phyloP scores from a whole-genome alignment of 2,113 vertebrate genomes.

The Nyctereutes procyonoides region DNA sequence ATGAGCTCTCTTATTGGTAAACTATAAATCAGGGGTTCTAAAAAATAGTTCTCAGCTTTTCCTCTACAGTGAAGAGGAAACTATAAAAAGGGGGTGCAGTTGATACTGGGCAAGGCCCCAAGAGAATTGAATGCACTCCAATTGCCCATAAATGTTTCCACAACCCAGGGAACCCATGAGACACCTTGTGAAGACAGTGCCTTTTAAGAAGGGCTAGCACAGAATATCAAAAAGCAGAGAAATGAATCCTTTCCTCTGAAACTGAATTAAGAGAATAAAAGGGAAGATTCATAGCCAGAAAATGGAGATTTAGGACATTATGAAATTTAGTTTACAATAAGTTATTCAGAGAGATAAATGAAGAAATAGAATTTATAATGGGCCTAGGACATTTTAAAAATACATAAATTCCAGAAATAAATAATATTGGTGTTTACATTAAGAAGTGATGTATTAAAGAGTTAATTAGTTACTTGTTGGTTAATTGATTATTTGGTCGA shows the following conservation, averaged over 20 bases:
- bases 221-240: not conserved
- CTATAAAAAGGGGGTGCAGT: accelerated
- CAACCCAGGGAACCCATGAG: accelerated
- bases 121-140: not conserved
- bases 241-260: not conserved
- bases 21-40: not conserved
- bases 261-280: not conserved
- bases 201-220: not conserved
- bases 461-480: not conserved
- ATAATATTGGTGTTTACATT: not conserved
- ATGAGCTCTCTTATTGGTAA: not conserved
- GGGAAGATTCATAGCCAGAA: not conserved
- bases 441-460: not conserved
- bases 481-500: not conserved
- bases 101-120: not conserved
- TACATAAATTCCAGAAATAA: not conserved
- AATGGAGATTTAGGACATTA: not conserved
- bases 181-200: not conserved
- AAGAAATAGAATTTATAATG: not conserved
- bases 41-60: not conserved
- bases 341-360: not conserved
- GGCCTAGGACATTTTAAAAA: not conserved
- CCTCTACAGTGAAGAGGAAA: not conserved
- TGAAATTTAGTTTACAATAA: not conserved
- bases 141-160: accelerated